Evolutionary conservation across 1,140 invertebrate species (phyloP), one percentile per base, ranked within the genome.

Genomic region (Cheumatopsyche charites): DNA sequence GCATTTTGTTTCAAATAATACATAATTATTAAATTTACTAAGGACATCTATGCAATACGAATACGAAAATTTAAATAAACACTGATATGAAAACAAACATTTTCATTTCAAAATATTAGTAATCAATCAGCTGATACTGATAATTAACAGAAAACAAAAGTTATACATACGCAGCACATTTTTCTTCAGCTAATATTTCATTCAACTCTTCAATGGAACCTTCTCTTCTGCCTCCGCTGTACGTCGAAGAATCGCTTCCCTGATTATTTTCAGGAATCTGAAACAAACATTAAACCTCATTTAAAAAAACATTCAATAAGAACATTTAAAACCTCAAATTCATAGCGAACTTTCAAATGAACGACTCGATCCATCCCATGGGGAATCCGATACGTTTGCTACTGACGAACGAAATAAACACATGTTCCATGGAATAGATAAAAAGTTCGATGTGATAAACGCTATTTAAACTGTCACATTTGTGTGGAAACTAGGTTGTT

Each of bases 111-210:
- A n/a, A n/a, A n/a, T n/a, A n/a, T n/a, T n/a, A n/a, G n/a, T n/a
- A n/a, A n/a, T n/a, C n/a, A n/a, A n/a, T n/a, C n/a, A n/a, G n/a
- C n/a, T n/a, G n/a, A n/a, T n/a, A n/a, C n/a, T n/a, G n/a, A n/a
- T n/a, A n/a, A n/a, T n/a, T n/a, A n/a, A n/a, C n/a, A n/a, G n/a
- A 36, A 36, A 36, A 36, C 9, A 17, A 52, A 17, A 52, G 15
- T 52, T 7, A 25, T 45, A 74, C 69, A 69, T 45, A 76, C 75
- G 73, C 71, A 63, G 65, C 70, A 49, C 75, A 76, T 36, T 74
- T 61, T 70, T 76, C 75, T 43, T 76, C 75, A 0, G 75, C 69
- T 15, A 76, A 66, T 9, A 76, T 76, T 71, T 73, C 72, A 36
- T 76, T 76, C 36, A 76, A 72, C 11, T 73, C 72, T 65, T 76